A percentile compares a stretch with the other conserved stretches of the same genome.
Evolutionary conservation across 2,888 invertebrate species (phyloP).

Genomic region (Drepana falcataria): DNA sequence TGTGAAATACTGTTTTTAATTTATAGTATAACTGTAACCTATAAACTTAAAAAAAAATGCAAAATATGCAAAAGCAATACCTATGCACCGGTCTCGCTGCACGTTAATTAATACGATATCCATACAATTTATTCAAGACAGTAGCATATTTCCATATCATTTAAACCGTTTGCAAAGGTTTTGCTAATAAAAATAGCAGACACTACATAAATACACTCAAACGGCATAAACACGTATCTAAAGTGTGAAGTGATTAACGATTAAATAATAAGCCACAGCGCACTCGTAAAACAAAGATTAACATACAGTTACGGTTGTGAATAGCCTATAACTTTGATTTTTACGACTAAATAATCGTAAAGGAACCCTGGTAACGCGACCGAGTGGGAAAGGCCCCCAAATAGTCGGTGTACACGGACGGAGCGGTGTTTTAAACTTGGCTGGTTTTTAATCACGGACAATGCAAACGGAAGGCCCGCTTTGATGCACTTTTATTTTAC

Average conservation of each 20-base stretch:
- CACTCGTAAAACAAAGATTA: slow-evolving; percentile 78
- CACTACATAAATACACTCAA: slow-evolving; percentile 21
- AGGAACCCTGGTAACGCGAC: slow-evolving; percentile 66
- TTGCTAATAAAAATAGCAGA: slow-evolving; percentile 25
- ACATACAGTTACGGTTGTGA: slow-evolving; percentile 77
- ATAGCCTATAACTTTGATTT: slow-evolving; percentile 80
- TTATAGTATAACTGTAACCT: too few relatives aligned
- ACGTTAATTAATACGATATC: neutral
- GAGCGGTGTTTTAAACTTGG: slow-evolving; percentile 36
- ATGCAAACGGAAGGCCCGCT: slow-evolving; percentile 70
- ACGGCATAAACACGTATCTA: slow-evolving; percentile 47
- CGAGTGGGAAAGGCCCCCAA: slow-evolving; percentile 35
- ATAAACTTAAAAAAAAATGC: too few relatives aligned
- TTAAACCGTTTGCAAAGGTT: neutral
- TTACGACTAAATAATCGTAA: slow-evolving; percentile 81
- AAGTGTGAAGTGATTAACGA: slow-evolving; percentile 73
- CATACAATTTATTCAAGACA: neutral
- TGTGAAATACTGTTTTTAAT: too few relatives aligned
- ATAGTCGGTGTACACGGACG: slow-evolving; percentile 20
- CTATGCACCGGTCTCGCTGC: neutral
- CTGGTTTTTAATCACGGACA: slow-evolving; percentile 64
- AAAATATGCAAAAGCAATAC: too few relatives aligned
- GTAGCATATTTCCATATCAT: neutral
- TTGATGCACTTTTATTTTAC: slow-evolving; percentile 79
- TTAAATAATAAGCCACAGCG: slow-evolving; percentile 74